Conservation (phyloP, 2,113 vertebrate species). For the Corydoras maculifer region DNA sequence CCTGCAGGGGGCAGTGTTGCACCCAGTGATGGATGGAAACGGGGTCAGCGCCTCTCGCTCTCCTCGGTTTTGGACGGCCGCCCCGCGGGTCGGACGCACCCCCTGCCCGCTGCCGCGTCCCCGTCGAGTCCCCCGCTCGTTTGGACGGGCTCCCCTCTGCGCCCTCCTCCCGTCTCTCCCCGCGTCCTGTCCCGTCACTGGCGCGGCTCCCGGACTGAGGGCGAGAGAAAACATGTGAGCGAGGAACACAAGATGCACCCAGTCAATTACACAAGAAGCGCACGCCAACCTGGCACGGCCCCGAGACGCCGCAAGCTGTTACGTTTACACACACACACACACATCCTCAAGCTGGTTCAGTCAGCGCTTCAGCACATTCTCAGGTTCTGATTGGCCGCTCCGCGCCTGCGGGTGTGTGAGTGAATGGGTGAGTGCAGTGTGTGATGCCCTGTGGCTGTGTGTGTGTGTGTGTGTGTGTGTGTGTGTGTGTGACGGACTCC, state of each 20-base stretch:
- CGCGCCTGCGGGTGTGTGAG: too few species aligned
- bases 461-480: too few species aligned
- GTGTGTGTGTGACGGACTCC: too few species aligned
- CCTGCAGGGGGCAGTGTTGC: too few species aligned
- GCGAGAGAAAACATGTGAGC: conserved; percentile 33
- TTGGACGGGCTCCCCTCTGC: not conserved
- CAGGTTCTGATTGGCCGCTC: not conserved
- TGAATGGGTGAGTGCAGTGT: too few species aligned
- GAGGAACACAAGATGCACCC: conserved; percentile 48
- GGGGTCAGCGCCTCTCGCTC: too few species aligned
- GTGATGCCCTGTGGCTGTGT: too few species aligned
- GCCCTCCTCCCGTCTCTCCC: conserved; percentile 3
- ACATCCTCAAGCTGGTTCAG: conserved; percentile 3
- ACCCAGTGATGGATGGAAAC: too few species aligned
- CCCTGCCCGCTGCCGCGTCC: too few species aligned
- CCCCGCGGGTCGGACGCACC: too few species aligned
- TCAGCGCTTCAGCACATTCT: not conserved
- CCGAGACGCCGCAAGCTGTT: conserved; percentile 46
- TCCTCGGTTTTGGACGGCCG: too few species aligned
- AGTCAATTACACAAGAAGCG: conserved; percentile 54
- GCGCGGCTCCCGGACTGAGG: conserved; percentile 23
- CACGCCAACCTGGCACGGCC: conserved; percentile 47
- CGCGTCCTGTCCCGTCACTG: conserved; percentile 43
- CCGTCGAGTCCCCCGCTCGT: too few species aligned
- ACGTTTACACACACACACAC: conserved; percentile 23